Evolutionary conservation across 2,797 vertebrate genomes (phyloP).

Genomic region (Myripristis murdjan): DNA sequence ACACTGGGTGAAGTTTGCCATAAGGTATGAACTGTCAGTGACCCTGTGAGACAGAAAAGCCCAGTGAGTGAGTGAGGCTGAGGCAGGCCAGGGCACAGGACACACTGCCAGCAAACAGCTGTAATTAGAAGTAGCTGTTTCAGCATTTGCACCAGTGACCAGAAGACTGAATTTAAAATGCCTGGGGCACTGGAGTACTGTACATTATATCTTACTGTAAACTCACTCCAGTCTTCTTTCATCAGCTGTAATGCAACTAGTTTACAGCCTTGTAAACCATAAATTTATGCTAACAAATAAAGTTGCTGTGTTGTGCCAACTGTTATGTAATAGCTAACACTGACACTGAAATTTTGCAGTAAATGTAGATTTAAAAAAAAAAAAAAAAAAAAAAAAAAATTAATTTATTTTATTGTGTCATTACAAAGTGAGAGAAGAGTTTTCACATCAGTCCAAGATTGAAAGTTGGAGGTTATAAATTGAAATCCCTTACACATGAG

Average conservation of each 20-base stretch:
- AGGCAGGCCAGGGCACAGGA: conserved; percentile 18
- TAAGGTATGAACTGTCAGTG: conserved; percentile 71
- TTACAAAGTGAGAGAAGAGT: too few species aligned
- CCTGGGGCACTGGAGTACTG: not conserved
- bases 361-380: conserved; percentile 14
- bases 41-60: conserved; percentile 59
- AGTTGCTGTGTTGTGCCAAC: conserved; percentile 3
- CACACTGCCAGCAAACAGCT: conserved; percentile 48
- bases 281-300: too few species aligned
- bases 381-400: too few species aligned
- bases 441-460: conserved; percentile 10
- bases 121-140: conserved; percentile 45
- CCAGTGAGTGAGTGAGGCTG: conserved; percentile 51
- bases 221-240: not conserved
- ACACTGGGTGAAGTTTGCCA: conserved; percentile 51
- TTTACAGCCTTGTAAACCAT: conserved; percentile 3
- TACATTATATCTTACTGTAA: not conserved
- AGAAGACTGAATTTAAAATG: conserved; percentile 16
- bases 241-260: not conserved
- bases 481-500: not conserved
- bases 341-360: conserved; percentile 6
- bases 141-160: conserved; percentile 28
- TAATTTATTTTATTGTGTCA: too few species aligned
- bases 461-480: not conserved
- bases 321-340: not conserved